phyloP scores from a whole-genome alignment of 2,797 vertebrate genomes.

The Gambelia wislizenii region DNA sequence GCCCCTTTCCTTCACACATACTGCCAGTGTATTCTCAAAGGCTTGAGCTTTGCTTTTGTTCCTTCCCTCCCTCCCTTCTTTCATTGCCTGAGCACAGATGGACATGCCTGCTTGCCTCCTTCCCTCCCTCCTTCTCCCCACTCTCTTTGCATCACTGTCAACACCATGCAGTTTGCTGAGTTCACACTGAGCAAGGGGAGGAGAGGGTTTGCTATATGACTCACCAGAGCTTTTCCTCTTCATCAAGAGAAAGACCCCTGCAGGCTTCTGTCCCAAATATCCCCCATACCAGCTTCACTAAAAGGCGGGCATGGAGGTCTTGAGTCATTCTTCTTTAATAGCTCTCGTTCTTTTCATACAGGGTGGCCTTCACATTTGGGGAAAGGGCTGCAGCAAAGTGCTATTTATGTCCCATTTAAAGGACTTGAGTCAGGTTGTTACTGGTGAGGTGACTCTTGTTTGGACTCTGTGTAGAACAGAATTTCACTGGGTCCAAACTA shows the following conservation, averaged over 20 bases:
- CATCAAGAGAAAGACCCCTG: constrained; percentile 13
- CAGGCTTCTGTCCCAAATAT: constrained; percentile 3
- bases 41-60: background rate
- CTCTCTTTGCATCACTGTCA: constrained; percentile 7
- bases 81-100: background rate
- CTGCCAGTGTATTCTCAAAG: background rate
- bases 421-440: too few species aligned
- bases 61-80: background rate
- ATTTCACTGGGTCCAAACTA: background rate
- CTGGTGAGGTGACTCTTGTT: background rate
- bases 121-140: background rate
- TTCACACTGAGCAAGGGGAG: background rate
- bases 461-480: background rate
- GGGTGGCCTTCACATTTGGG: constrained; percentile 7
- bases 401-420: background rate
- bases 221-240: constrained; percentile 13
- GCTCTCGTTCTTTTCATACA: background rate
- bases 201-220: constrained; percentile 1
- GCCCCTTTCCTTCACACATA: background rate
- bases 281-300: constrained; percentile 4
- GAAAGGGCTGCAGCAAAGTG: background rate
- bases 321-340: background rate
- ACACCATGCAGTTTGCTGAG: constrained; percentile 2
- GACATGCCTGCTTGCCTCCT: background rate
- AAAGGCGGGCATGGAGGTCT: background rate